Conservation (phyloP, 2,888 invertebrate genomes). For the Troides oblongomaculatus region DNA sequence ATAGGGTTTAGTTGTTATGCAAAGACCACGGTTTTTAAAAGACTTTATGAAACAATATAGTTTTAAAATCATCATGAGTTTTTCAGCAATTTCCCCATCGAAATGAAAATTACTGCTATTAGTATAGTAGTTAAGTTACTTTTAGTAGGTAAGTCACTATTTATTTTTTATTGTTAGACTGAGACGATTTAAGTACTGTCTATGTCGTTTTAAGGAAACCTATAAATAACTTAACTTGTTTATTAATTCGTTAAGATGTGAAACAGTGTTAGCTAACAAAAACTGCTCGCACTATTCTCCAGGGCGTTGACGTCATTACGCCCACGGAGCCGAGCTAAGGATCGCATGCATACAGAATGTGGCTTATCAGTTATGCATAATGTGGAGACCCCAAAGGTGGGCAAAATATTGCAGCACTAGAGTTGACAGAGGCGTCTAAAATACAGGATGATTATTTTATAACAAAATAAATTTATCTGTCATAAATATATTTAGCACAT, state of each 20-base stretch:
- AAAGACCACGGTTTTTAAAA: too few species aligned
- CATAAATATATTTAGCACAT: not conserved
- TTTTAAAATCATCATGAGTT: too few species aligned
- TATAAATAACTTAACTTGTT: slow-evolving; percentile 8
- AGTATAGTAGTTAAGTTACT: too few species aligned
- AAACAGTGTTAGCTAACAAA: slow-evolving; percentile 40
- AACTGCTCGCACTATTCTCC: slow-evolving; percentile 51
- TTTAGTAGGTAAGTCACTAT: too few species aligned
- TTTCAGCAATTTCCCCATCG: too few species aligned
- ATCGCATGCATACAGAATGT: slow-evolving; percentile 80
- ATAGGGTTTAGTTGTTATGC: not conserved
- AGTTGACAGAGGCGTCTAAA: slow-evolving; percentile 34
- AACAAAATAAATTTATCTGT: not conserved
- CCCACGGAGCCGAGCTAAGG: slow-evolving; percentile 61
- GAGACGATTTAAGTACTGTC: not conserved
- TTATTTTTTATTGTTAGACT: too few species aligned
- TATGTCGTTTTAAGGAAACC: not conserved
- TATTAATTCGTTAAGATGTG: slow-evolving; percentile 33
- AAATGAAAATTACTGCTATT: too few species aligned
- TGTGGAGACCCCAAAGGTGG: slow-evolving; percentile 77
- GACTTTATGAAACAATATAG: too few species aligned
- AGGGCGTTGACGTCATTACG: slow-evolving; percentile 65
- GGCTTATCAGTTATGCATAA: slow-evolving; percentile 81
- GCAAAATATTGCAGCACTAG: slow-evolving; percentile 74
- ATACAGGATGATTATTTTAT: slow-evolving; percentile 41